Evolutionary conservation across 2,797 vertebrate species (phyloP), one percentile per base, ranked within the genome.

Genomic region (Sparidentex hasta): DNA sequence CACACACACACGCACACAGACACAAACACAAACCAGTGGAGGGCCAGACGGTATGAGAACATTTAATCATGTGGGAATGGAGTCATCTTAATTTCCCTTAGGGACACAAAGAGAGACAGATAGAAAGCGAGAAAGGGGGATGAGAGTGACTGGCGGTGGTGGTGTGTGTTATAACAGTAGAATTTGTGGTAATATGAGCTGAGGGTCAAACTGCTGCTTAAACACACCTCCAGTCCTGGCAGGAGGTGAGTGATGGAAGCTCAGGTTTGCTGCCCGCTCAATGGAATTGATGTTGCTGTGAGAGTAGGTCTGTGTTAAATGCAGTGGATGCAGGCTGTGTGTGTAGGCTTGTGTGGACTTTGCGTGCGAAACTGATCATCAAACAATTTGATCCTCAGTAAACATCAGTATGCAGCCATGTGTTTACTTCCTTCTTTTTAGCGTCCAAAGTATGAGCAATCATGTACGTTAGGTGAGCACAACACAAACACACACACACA

Each of bases 41-140:
- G 18, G 65, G 70, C 51, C 63, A 80, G 87, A 80, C 86, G 82
- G 81, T 62, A 76, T 71, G 71, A 76, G 65, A 71, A 58, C 47
- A 48, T 90, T 91, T 93, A 90, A 93, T 92, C 88, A 77, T 85
- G 80, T 74, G 76, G 85, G 81, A 87, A 89, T 85, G 58, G 52
- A 90, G 87, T 90, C 80, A 50, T 90, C 80, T 71, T 87, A 76
- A 93, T 91, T 90, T 89, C 83, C 90, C 78, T 80, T 25, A 65
- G 78, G 89, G 83, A 83, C 66, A 33, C 50, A 66, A 54, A 56
- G 58, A 64, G 63, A 70, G 59, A 46, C 51, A 68, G 55, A 74
- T n/a, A 70, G 59, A 51, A n/a, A 64, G 65, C 20, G 76, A 74
- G 69, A 16, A 48, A 25, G 23, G 13, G 14, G 1, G 16, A 2